Conservation (phyloP, 2,888 invertebrate species). For the Frankliniella intonsa region DNA sequence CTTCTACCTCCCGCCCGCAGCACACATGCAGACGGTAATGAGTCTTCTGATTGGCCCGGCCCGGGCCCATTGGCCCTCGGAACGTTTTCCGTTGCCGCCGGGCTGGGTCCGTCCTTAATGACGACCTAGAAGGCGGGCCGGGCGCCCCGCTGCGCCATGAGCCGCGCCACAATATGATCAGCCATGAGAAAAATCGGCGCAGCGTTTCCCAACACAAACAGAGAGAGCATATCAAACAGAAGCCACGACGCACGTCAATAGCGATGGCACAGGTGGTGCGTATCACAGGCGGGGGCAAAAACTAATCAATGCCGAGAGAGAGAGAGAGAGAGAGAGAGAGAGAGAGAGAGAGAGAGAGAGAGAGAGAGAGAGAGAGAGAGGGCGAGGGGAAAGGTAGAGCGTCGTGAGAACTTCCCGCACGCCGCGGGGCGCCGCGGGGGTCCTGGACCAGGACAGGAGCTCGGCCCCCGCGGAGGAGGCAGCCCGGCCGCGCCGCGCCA, state of each 20-base stretch:
- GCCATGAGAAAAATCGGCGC: constrained; percentile 17
- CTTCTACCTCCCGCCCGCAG: neutral
- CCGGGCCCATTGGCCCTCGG: neutral
- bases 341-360: neutral
- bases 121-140: neutral
- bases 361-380: neutral
- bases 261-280: constrained; percentile 10
- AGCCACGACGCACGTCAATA: neutral
- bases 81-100: neutral
- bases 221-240: constrained; percentile 6
- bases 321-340: neutral
- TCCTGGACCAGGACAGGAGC: neutral
- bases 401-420: neutral
- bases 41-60: neutral
- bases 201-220: constrained; percentile 18
- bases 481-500: neutral
- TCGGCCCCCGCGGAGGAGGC: neutral
- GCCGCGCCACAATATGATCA: constrained; percentile 6
- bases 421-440: neutral
- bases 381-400: neutral
- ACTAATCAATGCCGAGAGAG: neutral
- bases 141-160: neutral
- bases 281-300: neutral
- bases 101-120: neutral
- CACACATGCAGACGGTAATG: neutral